phyloP scores from a whole-genome alignment of 2,113 vertebrate genomes.

The Rhineura floridana region DNA sequence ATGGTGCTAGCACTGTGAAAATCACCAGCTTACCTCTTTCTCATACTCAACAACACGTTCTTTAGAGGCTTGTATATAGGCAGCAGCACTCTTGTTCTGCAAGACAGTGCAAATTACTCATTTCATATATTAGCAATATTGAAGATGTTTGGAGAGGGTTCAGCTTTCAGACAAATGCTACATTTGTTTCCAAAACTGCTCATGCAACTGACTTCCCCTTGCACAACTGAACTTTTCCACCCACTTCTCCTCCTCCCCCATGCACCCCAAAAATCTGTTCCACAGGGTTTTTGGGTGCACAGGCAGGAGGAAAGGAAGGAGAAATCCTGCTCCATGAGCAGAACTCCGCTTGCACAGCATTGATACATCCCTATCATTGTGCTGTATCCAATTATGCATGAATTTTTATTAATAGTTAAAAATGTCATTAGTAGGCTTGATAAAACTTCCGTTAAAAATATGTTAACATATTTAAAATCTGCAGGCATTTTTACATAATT shows the following conservation, averaged over 20 bases:
- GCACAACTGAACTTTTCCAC: too few species aligned
- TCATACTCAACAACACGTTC: slow-evolving; percentile 81
- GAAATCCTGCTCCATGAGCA: too few species aligned
- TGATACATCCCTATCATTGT: too few species aligned
- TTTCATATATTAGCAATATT: rapidly evolving
- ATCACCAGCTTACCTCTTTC: slow-evolving; percentile 77
- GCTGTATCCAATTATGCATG: neutral
- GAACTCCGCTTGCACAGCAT: too few species aligned
- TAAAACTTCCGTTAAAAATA: too few species aligned
- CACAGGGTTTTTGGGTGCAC: too few species aligned
- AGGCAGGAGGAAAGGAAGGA: too few species aligned
- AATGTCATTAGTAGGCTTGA: neutral
- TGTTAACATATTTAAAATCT: neutral
- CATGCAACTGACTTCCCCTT: too few species aligned
- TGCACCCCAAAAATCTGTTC: too few species aligned
- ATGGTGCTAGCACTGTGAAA: neutral
- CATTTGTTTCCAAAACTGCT: neutral
- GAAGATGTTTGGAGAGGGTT: neutral
- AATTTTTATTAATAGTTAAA: neutral
- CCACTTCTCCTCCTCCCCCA: too few species aligned
- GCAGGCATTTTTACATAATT: neutral
- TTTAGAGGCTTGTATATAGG: slow-evolving; percentile 84
- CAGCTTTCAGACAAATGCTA: neutral
- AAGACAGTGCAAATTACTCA: slow-evolving; percentile 12
- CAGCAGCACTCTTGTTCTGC: slow-evolving; percentile 78